phyloP scores from a whole-genome alignment of 2,113 vertebrate species.

The Lepus americanus region DNA sequence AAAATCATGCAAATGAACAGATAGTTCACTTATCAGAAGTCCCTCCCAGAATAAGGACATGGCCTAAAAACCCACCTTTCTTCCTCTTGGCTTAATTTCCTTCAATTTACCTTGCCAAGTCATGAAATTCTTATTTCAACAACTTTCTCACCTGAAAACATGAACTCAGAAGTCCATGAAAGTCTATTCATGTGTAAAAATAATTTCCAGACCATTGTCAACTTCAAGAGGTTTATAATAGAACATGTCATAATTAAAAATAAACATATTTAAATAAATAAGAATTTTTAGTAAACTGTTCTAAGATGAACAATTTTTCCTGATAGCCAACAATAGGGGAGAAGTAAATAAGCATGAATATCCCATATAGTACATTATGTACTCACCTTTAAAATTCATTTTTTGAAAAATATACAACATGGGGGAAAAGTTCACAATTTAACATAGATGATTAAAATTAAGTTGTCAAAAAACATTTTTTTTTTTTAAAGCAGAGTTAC shows the following conservation, averaged over 20 bases:
- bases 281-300: not conserved
- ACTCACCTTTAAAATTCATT: not conserved
- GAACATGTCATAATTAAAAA: not conserved
- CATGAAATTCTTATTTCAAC: constrained; percentile 58
- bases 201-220: constrained; percentile 42
- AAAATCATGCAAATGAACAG: constrained; percentile 26
- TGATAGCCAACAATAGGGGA: not conserved
- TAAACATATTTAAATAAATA: not conserved
- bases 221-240: constrained; percentile 38
- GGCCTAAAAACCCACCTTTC: not conserved
- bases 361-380: not conserved
- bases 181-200: not conserved
- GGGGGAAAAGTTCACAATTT: not conserved
- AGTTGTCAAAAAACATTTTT: too few species aligned
- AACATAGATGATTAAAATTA: constrained; percentile 31
- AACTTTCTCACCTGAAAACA: constrained; percentile 19
- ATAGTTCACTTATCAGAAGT: constrained; percentile 50
- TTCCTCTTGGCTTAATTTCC: not conserved
- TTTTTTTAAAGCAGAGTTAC: too few species aligned
- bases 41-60: constrained; percentile 16
- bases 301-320: not conserved
- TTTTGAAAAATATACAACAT: not conserved
- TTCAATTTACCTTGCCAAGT: constrained; percentile 53
- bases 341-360: not conserved
- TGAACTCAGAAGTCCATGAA: constrained; percentile 31